Percentiles rank a stretch among this genome's conserved stretches.
phyloP scores from a whole-genome alignment of 2,888 invertebrate species.

The Heliconius hortense region DNA sequence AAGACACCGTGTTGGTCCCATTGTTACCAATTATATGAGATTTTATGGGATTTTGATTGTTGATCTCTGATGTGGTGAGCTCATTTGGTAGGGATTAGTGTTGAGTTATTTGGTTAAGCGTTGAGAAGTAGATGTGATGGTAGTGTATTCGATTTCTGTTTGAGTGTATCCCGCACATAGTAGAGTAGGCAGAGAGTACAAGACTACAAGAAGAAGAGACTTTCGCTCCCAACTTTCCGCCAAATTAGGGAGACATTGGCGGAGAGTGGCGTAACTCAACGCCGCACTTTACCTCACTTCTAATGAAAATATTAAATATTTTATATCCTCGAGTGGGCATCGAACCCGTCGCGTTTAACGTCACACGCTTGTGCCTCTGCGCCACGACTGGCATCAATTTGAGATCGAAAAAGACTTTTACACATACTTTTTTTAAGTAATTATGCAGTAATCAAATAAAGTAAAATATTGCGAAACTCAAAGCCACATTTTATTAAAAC shows the following conservation, averaged over 20 bases:
- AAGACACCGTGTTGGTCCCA: slow-evolving; percentile 33
- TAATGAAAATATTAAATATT: background rate
- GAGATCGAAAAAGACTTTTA: no score
- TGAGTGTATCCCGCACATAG: background rate
- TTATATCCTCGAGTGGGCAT: background rate
- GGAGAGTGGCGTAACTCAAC: background rate
- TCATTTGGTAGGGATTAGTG: background rate
- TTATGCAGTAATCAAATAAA: no score
- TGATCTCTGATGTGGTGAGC: slow-evolving; percentile 2
- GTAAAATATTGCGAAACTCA: no score
- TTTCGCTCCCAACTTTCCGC: background rate
- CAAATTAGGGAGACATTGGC: no score
- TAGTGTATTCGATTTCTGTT: background rate
- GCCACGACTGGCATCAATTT: background rate
- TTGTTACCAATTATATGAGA: slow-evolving; percentile 23
- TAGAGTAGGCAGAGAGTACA: no score
- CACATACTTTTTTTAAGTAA: no score
- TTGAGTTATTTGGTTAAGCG: background rate
- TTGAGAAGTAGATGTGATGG: background rate
- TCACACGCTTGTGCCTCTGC: background rate
- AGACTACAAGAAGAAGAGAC: no score
- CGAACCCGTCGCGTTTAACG: background rate
- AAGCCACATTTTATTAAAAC: no score
- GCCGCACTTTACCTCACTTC: background rate
- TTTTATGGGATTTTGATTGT: slow-evolving; percentile 14